A percentile compares a stretch with the other conserved stretches of the same genome.
Evolutionary conservation across 2,888 invertebrate genomes (phyloP).

Genomic region (Cheilosia scutellata): DNA sequence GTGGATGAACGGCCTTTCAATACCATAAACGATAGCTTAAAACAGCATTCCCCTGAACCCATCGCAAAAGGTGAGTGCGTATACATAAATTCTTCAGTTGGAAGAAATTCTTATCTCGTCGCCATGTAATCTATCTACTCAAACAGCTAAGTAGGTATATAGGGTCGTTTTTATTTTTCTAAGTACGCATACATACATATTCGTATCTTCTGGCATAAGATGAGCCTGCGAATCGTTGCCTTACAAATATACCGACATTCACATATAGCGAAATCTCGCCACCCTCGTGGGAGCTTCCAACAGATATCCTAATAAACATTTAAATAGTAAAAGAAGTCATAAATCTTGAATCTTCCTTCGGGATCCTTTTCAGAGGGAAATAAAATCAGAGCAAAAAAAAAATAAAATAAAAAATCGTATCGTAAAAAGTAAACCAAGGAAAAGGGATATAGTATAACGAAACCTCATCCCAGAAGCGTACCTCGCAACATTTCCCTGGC

Average conservation of each 20-base stretch:
- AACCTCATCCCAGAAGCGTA: constrained; percentile 21
- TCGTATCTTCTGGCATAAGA: constrained; percentile 23
- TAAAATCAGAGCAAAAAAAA: constrained; percentile 50
- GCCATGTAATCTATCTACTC: constrained; percentile 67
- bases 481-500: constrained; percentile 19
- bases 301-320: constrained; percentile 75
- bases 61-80: constrained; percentile 63
- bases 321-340: constrained; percentile 75
- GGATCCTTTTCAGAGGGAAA: constrained; percentile 64
- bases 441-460: constrained; percentile 52
- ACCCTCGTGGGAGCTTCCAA: constrained; percentile 32
- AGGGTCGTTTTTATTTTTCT: constrained; percentile 14
- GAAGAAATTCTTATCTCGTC: constrained; percentile 59
- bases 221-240: constrained; percentile 53
- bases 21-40: constrained; percentile 51
- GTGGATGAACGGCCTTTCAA: constrained; percentile 49
- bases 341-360: constrained; percentile 73
- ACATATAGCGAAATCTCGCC: background rate
- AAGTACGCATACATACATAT: constrained; percentile 25
- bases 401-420: constrained; percentile 24
- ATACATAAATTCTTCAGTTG: constrained; percentile 66
- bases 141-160: constrained; percentile 29
- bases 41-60: constrained; percentile 24
- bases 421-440: constrained; percentile 61
- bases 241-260: constrained; percentile 9